These are phyloP conservation scores for Esperia sulphurella DNA, from an alignment of 2,888 invertebrate species.

Conservation along the genomic window DNA sequence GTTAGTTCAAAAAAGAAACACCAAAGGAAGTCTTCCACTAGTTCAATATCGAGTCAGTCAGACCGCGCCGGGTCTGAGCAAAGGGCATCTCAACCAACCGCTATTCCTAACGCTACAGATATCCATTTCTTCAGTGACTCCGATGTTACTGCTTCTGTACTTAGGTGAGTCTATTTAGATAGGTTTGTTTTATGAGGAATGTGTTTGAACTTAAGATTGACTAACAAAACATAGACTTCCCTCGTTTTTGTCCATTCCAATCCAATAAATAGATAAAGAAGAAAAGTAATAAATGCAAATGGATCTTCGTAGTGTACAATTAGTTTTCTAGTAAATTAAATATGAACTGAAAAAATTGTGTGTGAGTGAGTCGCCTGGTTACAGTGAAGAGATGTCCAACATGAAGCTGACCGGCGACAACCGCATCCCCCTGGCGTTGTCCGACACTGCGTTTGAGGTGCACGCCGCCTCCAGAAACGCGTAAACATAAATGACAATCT, in stretches of 20 bases:
- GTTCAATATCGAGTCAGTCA: constrained; percentile 73
- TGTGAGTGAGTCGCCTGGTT: constrained; percentile 45
- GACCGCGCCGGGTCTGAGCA: constrained; percentile 72
- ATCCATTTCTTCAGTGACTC: constrained; percentile 94
- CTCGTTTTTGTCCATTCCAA: not conserved
- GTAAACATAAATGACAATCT: constrained; percentile 53
- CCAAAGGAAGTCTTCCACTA: constrained; percentile 84
- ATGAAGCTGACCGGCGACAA: constrained; percentile 71
- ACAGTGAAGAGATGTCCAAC: constrained; percentile 77
- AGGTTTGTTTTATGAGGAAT: constrained; percentile 1
- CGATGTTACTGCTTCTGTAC: constrained; percentile 85
- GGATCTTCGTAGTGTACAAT: not conserved
- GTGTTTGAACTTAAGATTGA: constrained; percentile 4
- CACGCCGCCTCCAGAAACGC: constrained; percentile 74
- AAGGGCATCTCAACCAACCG: constrained; percentile 48
- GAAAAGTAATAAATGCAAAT: not conserved
- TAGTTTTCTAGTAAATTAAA: not conserved
- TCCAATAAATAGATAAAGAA: not conserved
- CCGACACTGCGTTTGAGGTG: constrained; percentile 76
- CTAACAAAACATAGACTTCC: not conserved
- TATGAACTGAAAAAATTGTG: constrained; percentile 1
- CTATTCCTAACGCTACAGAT: constrained; percentile 54
- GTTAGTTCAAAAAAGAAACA: constrained; percentile 89
- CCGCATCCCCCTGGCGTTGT: constrained; percentile 74
- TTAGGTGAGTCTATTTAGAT: constrained; percentile 66